These are phyloP conservation scores for Stenchaetothrips biformis DNA, from an alignment of 2,888 invertebrate species.

Conservation along the genomic window DNA sequence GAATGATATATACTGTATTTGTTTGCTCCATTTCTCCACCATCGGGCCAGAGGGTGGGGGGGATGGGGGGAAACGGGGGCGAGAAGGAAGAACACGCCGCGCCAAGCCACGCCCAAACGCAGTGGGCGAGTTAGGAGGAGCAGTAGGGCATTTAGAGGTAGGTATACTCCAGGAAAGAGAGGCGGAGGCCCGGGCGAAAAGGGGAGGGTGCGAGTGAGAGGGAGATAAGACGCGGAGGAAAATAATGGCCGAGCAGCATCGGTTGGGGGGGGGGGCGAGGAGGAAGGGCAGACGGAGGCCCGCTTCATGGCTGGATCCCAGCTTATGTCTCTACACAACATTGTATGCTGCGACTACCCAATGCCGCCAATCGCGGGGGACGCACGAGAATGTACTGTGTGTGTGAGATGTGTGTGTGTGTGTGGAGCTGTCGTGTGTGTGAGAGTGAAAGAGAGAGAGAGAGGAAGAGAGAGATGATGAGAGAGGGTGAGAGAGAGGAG, in stretches of 20 bases:
- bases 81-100: background rate
- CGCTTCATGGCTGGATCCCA: background rate
- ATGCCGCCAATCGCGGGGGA: no score
- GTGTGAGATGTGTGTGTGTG: background rate
- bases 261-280: background rate
- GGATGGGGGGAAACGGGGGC: background rate
- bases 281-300: background rate
- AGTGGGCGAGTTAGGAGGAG: no score
- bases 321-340: background rate
- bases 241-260: background rate
- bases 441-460: background rate
- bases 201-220: background rate
- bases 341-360: no score
- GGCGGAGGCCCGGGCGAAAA: no score
- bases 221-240: no score
- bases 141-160: no score
- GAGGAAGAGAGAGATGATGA: no score
- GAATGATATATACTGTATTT: conserved; percentile 5
- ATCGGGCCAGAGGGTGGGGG: background rate
- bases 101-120: no score
- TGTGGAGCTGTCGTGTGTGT: background rate
- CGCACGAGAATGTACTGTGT: no score
- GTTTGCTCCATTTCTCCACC: background rate
- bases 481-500: background rate
- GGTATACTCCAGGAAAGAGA: background rate